phyloP scores from a whole-genome alignment of 2,113 vertebrate species.

The Vombatus ursinus region DNA sequence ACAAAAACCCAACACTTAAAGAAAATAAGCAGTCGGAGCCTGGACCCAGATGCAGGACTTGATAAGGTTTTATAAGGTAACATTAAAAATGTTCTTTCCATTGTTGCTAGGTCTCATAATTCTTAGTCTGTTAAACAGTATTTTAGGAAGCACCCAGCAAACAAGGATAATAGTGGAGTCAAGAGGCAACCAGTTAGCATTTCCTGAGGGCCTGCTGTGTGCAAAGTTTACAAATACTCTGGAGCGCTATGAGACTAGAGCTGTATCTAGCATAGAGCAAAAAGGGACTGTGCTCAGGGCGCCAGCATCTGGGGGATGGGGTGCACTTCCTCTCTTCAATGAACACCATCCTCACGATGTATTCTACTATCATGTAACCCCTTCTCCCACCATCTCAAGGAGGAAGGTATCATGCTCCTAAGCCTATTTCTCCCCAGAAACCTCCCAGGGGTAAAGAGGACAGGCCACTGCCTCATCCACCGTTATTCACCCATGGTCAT shows the following conservation, averaged over 20 bases:
- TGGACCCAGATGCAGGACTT: conserved; percentile 31
- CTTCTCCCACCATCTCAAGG: not conserved
- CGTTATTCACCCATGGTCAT: not conserved
- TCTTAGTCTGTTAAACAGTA: conserved; percentile 5
- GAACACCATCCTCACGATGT: not conserved
- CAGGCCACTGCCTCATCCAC: not conserved
- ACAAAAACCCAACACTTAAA: conserved; percentile 8
- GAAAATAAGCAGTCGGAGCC: conserved; percentile 32
- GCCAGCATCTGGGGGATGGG: not conserved
- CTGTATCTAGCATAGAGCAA: not conserved
- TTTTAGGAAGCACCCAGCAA: conserved; percentile 3
- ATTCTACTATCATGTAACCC: not conserved
- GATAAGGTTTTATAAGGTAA: conserved; percentile 56
- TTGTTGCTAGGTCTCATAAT: conserved; percentile 48
- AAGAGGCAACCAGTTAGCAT: not conserved
- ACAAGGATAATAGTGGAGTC: conserved; percentile 15
- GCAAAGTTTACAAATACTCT: not conserved
- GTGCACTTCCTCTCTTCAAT: not conserved
- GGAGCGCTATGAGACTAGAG: not conserved
- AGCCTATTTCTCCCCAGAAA: not conserved
- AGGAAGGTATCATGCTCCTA: not conserved
- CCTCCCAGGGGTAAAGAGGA: not conserved
- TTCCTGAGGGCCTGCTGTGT: not conserved
- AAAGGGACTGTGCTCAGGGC: not conserved
- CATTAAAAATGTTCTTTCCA: conserved; percentile 62